Percentiles rank a stretch among this genome's conserved stretches.
These are phyloP conservation scores for Hoplias malabaricus DNA, from an alignment of 2,113 vertebrate genomes.

Conservation along the genomic window DNA sequence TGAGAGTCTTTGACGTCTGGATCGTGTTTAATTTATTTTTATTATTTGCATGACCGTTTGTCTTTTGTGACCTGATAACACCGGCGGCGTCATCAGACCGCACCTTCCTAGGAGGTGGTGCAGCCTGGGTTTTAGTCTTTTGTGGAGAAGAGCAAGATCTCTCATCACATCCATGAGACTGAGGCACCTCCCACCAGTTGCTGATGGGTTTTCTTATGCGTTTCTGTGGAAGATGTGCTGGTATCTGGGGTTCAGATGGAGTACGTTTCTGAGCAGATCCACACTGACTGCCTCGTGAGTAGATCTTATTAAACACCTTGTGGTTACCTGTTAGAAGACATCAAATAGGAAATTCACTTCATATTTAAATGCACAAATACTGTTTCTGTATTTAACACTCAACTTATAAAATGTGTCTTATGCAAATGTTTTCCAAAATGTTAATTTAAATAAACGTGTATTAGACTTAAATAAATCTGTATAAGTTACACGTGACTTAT, in stretches of 20 bases:
- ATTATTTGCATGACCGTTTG: not conserved
- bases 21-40: conserved; percentile 13
- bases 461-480: too few species aligned
- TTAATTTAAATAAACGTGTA: too few species aligned
- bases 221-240: conserved; percentile 23
- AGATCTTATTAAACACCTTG: conserved; percentile 51
- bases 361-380: too few species aligned
- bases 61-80: not conserved
- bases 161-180: not conserved
- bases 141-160: not conserved
- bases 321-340: conserved; percentile 50
- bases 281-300: conserved; percentile 18
- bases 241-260: not conserved
- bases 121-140: conserved; percentile 16
- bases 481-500: too few species aligned
- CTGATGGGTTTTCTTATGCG: conserved; percentile 50
- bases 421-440: too few species aligned
- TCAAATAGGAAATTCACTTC: too few species aligned
- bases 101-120: not conserved
- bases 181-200: conserved; percentile 56
- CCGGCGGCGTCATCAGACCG: not conserved
- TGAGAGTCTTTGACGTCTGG: conserved; percentile 54
- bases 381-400: too few species aligned
- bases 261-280: conserved; percentile 30
- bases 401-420: too few species aligned